Percentiles rank a stretch among this genome's conserved stretches.
Conservation (phyloP, 2,113 vertebrate genomes). For the Phocoena sinus region DNA sequence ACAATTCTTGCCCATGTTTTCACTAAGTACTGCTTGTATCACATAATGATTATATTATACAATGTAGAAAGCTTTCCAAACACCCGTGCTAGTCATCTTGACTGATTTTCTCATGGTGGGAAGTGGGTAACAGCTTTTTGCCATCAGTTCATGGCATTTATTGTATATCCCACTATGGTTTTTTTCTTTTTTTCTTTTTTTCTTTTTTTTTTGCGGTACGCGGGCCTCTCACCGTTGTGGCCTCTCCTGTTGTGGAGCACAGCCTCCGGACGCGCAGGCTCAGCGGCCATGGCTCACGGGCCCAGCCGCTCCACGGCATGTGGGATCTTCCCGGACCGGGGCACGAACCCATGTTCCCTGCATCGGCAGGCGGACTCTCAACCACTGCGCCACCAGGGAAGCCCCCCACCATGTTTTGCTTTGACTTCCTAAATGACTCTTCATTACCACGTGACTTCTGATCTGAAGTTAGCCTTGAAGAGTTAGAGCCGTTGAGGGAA, state of each 20-base stretch:
- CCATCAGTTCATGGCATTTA: background rate
- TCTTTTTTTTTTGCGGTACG: too few species aligned
- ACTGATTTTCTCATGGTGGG: rapidly evolving
- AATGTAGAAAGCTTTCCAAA: background rate
- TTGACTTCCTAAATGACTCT: background rate
- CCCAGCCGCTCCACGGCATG: too few species aligned
- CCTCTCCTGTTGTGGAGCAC: too few species aligned
- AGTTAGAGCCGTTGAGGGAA: background rate
- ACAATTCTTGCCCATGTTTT: background rate
- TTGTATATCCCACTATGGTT: rapidly evolving
- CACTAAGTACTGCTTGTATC: too few species aligned
- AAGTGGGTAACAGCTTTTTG: background rate
- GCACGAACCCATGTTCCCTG: too few species aligned
- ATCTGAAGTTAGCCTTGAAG: background rate
- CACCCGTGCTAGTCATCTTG: background rate
- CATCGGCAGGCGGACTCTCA: too few species aligned
- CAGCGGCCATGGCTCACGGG: too few species aligned
- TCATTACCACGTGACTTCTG: background rate
- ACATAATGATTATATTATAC: background rate
- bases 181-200: too few species aligned
- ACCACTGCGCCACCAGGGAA: too few species aligned
- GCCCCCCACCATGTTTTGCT: background rate
- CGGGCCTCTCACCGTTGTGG: too few species aligned
- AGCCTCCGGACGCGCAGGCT: too few species aligned
- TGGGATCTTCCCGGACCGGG: too few species aligned